These are phyloP conservation scores for Cephus runcator DNA, from an alignment of 2,888 invertebrate species.

Conservation along the genomic window DNA sequence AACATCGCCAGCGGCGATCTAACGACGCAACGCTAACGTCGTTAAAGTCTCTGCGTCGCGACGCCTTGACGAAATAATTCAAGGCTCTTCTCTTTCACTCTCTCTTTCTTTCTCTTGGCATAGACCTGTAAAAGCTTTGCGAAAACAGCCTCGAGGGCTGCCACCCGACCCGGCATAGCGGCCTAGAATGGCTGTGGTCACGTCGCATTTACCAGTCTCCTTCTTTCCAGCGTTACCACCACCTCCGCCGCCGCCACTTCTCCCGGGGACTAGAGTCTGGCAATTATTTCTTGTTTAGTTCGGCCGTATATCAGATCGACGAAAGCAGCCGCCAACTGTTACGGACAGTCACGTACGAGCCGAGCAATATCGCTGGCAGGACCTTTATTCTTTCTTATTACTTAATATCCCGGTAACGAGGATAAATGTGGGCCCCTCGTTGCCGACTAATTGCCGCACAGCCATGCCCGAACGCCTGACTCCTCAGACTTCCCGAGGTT, in stretches of 20 bases:
- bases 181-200: not conserved
- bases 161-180: too few species aligned
- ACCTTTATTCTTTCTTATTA: slow-evolving; percentile 50
- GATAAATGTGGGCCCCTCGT: slow-evolving; percentile 37
- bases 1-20: not conserved
- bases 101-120: not conserved
- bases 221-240: too few species aligned
- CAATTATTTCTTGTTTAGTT: slow-evolving; percentile 49
- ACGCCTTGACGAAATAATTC: not conserved
- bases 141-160: not conserved
- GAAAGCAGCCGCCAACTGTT: slow-evolving; percentile 29
- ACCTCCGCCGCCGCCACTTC: too few species aligned
- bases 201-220: not conserved
- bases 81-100: not conserved
- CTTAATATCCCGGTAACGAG: slow-evolving; percentile 47
- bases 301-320: slow-evolving; percentile 42
- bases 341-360: slow-evolving; percentile 42
- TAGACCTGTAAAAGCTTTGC: not conserved
- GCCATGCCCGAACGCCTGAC: not conserved
- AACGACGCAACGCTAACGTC: not conserved
- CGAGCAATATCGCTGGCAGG: slow-evolving; percentile 37
- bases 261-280: not conserved
- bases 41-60: not conserved
- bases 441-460: slow-evolving; percentile 33
- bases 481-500: not conserved